These are phyloP conservation scores for Hylia prasina DNA, from an alignment of 2,113 vertebrate genomes.

Conservation along the genomic window DNA sequence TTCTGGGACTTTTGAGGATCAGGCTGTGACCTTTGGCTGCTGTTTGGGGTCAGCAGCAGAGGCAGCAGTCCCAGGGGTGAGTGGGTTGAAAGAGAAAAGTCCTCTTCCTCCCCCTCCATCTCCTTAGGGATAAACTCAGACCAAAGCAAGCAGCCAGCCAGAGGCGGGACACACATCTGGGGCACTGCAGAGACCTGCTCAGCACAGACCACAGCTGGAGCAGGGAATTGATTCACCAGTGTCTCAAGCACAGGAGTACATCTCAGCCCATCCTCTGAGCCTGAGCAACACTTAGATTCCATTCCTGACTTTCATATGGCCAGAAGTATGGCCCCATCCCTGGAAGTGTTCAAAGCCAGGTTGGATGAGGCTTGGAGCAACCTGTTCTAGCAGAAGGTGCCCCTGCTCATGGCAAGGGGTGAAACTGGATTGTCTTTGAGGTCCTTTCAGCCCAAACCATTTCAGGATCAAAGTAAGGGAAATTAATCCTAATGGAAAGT, in stretches of 20 bases:
- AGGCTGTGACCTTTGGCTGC: slow-evolving; percentile 5
- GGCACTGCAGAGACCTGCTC: not conserved
- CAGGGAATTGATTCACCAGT: not conserved
- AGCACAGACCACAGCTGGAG: not conserved
- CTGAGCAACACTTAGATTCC: not conserved
- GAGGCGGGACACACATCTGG: not conserved
- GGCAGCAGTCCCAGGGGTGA: not conserved
- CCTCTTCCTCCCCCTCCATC: not conserved
- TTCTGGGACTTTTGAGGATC: not conserved
- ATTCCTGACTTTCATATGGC: not conserved
- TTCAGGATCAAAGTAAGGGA: not conserved
- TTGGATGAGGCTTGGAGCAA: not conserved
- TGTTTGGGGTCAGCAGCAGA: not conserved
- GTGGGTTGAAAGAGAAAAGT: not conserved
- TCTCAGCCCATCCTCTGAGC: not conserved
- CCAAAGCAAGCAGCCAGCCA: not conserved
- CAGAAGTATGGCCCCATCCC: not conserved
- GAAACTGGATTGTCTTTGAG: not conserved
- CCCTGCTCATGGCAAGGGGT: not conserved
- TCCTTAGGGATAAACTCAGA: not conserved
- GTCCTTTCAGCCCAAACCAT: not conserved
- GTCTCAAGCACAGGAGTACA: not conserved
- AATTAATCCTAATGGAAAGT: not conserved
- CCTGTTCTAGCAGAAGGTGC: not conserved
- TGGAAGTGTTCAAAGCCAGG: not conserved